Evolutionary conservation across 2,113 vertebrate genomes (phyloP).

Genomic region (Indri indri): DNA sequence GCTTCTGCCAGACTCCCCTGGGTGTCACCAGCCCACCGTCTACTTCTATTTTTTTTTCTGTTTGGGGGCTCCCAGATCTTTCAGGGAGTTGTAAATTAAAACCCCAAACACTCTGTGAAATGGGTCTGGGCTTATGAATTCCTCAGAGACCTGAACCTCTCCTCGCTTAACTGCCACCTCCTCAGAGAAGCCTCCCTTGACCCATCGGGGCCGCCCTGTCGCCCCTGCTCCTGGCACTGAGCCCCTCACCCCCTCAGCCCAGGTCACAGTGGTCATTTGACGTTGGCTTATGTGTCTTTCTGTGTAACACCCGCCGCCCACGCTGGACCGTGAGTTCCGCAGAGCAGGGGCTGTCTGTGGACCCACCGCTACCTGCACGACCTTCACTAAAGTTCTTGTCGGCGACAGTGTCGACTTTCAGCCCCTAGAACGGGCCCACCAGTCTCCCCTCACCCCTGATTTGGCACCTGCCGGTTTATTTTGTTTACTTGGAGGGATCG

Average conservation of each 20-base stretch:
- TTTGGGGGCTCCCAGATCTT: background rate
- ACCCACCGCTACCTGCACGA: fast-evolving
- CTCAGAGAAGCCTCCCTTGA: background rate
- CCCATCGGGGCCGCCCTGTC: background rate
- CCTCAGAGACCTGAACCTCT: background rate
- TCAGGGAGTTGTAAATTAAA: background rate
- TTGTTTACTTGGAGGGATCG: background rate
- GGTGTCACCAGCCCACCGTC: fast-evolving
- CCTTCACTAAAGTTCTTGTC: background rate
- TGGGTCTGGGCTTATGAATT: background rate
- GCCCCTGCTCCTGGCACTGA: background rate
- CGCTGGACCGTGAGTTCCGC: background rate
- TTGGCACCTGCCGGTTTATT: background rate
- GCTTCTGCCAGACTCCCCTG: background rate
- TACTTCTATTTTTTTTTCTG: background rate
- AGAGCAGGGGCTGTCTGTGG: background rate
- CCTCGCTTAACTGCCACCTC: background rate
- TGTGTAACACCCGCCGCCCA: fast-evolving
- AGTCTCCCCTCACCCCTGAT: background rate
- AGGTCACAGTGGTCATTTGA: background rate
- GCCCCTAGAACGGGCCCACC: background rate
- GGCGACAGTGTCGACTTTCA: background rate
- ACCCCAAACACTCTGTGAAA: background rate
- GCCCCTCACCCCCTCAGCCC: background rate
- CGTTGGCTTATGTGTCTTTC: background rate